Percentiles rank a stretch among this genome's conserved stretches.
Conservation (phyloP, 2,888 invertebrate species). For the Leptinotarsa rubiginosa region DNA sequence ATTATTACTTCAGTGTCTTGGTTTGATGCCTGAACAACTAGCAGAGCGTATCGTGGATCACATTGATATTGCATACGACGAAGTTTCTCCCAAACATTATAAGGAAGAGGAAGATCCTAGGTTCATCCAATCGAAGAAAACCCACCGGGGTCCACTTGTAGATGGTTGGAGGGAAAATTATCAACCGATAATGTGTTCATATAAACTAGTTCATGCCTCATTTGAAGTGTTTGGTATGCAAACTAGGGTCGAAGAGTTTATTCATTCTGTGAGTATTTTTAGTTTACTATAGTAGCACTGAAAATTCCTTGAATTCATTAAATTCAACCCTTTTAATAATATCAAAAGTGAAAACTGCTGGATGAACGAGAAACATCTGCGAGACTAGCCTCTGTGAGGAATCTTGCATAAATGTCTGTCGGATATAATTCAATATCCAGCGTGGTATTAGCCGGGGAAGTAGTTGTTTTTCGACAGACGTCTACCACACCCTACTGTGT, state of each 20-base stretch:
- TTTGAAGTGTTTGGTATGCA: slow-evolving; percentile 95
- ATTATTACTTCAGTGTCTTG: slow-evolving; percentile 74
- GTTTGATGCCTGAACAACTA: slow-evolving; percentile 78
- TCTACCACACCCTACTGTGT: too few species aligned
- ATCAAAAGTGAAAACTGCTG: too few species aligned
- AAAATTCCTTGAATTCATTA: neutral
- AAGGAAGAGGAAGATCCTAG: slow-evolving; percentile 91
- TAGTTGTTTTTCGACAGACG: too few species aligned
- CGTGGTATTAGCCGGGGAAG: too few species aligned
- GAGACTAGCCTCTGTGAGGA: too few species aligned
- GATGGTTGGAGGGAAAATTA: slow-evolving; percentile 84
- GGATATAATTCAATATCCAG: too few species aligned
- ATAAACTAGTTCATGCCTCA: slow-evolving; percentile 86
- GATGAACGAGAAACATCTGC: too few species aligned
- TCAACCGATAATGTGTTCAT: slow-evolving; percentile 92
- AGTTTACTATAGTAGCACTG: neutral
- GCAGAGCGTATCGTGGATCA: slow-evolving; percentile 80
- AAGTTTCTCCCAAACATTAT: slow-evolving; percentile 86
- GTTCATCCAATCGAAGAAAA: slow-evolving; percentile 84
- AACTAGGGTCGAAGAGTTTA: slow-evolving; percentile 88
- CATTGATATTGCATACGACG: slow-evolving; percentile 90
- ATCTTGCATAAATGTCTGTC: too few species aligned
- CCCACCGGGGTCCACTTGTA: slow-evolving; percentile 84
- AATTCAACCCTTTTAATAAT: too few species aligned
- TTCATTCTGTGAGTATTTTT: slow-evolving; percentile 76